Base-by-base conservation (phyloP, 1,140 invertebrate species). In the Drosophila navojoa region DNA sequence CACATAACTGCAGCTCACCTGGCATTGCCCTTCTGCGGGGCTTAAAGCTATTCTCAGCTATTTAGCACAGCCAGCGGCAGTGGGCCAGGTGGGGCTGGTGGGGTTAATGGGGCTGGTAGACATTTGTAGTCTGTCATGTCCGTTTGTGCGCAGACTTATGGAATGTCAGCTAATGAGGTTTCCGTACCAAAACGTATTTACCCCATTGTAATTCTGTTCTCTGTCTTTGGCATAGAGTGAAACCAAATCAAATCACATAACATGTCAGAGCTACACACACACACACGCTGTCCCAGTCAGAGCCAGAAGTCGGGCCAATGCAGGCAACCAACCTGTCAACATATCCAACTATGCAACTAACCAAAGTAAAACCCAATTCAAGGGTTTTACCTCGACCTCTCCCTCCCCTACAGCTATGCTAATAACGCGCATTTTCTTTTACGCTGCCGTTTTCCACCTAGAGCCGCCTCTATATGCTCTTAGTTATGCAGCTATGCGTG, bases 161-260 rank as follows among this genome's bases (percentile, higher is more conserved):
- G 81, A 87, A 86, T 86, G 79, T 42, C 71, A 75, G 59, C 79
- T 72, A 87, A 87, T 82, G 76, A 87, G 81, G 81, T 87, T 87
- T 79, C 68, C 61, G 61, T 76, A 77, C 75, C 79, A 81, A 85
- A 85, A 50, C 64, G 71, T 72, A 70, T 78, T 85, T 86, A 81
- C 63, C 82, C 75, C 75, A 69, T 50, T 61, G 57, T 63, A 49
- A 63, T 38, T 11, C 32, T 32, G 42, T 62, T 42, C 32, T 55
- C 32, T 49, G 42, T 25, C 44, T 54, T 10, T 32, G 57, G 49
- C 64, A 49, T 22, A 40, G 29, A 58, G 78, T 42, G 73, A 80
- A 86, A 76, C 76, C 47, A 49, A 49, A 49, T 85, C 68, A 85
- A 85, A 85, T 85, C 81, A 87, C 81, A 86, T 85, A 86, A 81